A percentile compares a stretch with the other conserved stretches of the same genome.
phyloP scores from a whole-genome alignment of 2,797 vertebrate species.

The Peromyscus eremicus region DNA sequence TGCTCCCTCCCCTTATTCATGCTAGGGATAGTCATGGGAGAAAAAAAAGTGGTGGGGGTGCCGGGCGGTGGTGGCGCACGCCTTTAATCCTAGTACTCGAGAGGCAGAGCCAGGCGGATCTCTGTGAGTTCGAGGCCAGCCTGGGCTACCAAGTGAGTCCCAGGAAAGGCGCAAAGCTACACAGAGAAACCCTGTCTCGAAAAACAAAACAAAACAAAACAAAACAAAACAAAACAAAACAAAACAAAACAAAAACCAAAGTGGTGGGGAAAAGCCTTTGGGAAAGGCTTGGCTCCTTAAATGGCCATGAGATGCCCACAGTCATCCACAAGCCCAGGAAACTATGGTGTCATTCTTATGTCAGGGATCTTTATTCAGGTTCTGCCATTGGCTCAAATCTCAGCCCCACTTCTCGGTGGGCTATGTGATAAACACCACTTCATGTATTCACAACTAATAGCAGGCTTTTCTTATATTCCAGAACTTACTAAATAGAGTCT shows the following conservation, averaged over 20 bases:
- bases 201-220: too few relatives aligned
- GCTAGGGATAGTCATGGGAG: background rate
- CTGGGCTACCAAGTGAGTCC: too few relatives aligned
- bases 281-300: background rate
- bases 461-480: background rate
- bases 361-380: rapidly evolving
- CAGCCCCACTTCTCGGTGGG: background rate
- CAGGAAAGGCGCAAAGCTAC: too few relatives aligned
- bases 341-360: background rate
- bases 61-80: too few relatives aligned
- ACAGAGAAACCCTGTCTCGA: too few relatives aligned
- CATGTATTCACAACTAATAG: background rate
- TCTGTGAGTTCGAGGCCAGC: too few relatives aligned
- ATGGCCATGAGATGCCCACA: too few relatives aligned
- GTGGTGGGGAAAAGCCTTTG: background rate
- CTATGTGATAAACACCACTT: background rate
- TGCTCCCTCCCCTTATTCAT: background rate
- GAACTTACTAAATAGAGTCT: background rate
- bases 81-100: too few relatives aligned
- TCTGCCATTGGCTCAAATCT: background rate
- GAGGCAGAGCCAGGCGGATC: too few relatives aligned
- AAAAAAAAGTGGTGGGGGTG: background rate
- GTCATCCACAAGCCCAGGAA: background rate
- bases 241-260: too few relatives aligned
- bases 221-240: too few relatives aligned